Conservation (phyloP, 1,140 invertebrate species). For the Teleogryllus occipitalis region DNA sequence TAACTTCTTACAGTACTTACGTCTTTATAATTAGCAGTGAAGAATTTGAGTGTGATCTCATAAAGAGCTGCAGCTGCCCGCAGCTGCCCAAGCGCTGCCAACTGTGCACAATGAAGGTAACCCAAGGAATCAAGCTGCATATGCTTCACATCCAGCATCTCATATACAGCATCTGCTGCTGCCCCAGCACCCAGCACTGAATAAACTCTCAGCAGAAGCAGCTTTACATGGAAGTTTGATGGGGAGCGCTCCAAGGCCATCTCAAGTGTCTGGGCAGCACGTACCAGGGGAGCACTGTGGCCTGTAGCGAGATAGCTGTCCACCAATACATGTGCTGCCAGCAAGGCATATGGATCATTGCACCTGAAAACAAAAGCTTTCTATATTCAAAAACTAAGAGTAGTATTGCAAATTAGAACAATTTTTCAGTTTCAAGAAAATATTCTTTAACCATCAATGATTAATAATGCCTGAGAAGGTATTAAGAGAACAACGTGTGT, state of each 20-base stretch:
- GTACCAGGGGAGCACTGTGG: slow-evolving; percentile 49
- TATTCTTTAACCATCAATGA: no score
- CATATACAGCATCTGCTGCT: slow-evolving; percentile 58
- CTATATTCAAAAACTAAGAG: no score
- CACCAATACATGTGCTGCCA: slow-evolving; percentile 69
- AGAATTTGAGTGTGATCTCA: slow-evolving; percentile 71
- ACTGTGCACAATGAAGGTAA: slow-evolving; percentile 66
- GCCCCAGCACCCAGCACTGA: slow-evolving; percentile 57
- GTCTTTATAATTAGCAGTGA: slow-evolving; percentile 78
- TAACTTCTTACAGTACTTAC: slow-evolving; percentile 38
- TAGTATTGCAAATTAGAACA: no score
- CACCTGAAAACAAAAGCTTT: slow-evolving; percentile 31
- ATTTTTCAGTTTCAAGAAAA: no score
- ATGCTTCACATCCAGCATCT: slow-evolving; percentile 81
- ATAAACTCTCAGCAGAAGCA: slow-evolving; percentile 63
- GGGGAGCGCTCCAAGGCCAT: slow-evolving; percentile 59
- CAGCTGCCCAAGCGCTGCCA: slow-evolving; percentile 60
- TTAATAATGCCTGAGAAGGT: no score
- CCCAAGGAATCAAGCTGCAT: slow-evolving; percentile 89
- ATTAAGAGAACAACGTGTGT: no score
- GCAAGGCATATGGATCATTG: slow-evolving; percentile 63
- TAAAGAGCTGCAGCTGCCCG: slow-evolving; percentile 53
- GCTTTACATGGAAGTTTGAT: slow-evolving; percentile 68
- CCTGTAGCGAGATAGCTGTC: slow-evolving; percentile 53
- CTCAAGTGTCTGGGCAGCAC: slow-evolving; percentile 59